phyloP scores from a whole-genome alignment of 2,797 vertebrate genomes.

The Streptopelia turtur region DNA sequence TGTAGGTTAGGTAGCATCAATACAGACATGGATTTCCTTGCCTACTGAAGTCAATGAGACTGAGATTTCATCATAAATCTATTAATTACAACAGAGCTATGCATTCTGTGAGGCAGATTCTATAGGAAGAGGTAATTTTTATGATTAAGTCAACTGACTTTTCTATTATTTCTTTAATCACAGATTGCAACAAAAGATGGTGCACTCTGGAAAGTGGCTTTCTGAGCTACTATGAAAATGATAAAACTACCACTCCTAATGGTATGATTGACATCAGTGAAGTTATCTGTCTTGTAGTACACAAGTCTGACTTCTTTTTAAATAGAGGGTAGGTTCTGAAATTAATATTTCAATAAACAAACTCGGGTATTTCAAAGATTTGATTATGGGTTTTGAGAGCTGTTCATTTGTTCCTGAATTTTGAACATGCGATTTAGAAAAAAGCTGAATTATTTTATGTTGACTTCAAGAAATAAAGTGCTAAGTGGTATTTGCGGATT shows the following conservation, averaged over 20 bases:
- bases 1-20: background rate
- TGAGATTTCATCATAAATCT: background rate
- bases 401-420: background rate
- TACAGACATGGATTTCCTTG: background rate
- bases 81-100: background rate
- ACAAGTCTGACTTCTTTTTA: constrained; percentile 79
- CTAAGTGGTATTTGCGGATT: background rate
- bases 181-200: constrained; percentile 90
- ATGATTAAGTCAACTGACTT: background rate
- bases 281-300: constrained; percentile 85
- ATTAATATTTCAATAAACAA: background rate
- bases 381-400: background rate
- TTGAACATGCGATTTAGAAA: background rate
- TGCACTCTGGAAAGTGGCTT: constrained; percentile 93
- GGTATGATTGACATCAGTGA: constrained; percentile 87
- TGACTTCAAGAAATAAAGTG: background rate
- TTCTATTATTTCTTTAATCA: constrained; percentile 42
- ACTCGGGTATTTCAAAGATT: background rate
- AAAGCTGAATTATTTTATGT: background rate
- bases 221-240: constrained; percentile 92
- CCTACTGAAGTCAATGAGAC: background rate
- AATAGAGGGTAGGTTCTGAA: constrained; percentile 79
- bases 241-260: constrained; percentile 81
- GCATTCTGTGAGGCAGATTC: background rate
- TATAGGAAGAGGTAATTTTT: background rate